These are phyloP conservation scores for Sepioteuthis lessoniana DNA, from an alignment of 2,888 invertebrate species.

Conservation along the genomic window DNA sequence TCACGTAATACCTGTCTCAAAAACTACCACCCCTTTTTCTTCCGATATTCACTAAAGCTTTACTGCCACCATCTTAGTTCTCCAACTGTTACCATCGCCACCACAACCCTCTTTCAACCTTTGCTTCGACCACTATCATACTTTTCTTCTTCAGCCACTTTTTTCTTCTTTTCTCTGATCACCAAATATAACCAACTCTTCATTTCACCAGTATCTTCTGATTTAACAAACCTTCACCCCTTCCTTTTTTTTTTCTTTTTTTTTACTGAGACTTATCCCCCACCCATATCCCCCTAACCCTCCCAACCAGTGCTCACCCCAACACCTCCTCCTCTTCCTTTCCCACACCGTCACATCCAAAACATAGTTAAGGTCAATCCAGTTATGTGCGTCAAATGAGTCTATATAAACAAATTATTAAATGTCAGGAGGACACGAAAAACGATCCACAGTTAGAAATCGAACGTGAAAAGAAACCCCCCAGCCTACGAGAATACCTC, in stretches of 20 bases:
- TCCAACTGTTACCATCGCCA: no score
- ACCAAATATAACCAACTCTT: background rate
- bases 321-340: background rate
- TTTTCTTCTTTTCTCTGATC: background rate
- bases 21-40: background rate
- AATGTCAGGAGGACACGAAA: constrained; percentile 33
- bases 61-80: background rate
- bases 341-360: background rate
- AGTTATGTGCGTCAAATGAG: background rate
- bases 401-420: constrained; percentile 23
- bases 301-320: background rate
- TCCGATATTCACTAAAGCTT: background rate
- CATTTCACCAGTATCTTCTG: background rate
- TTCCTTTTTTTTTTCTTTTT: background rate
- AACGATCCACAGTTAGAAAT: background rate
- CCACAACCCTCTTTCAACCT: background rate
- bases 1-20: background rate
- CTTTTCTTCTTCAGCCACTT: background rate
- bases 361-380: constrained; percentile 33
- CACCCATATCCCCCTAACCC: background rate
- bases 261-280: background rate
- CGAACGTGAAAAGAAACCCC: background rate
- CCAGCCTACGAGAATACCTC: background rate
- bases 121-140: background rate
- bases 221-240: background rate